These are phyloP conservation scores for Panulirus ornatus DNA, from an alignment of 1,140 invertebrate species.

Conservation along the genomic window DNA sequence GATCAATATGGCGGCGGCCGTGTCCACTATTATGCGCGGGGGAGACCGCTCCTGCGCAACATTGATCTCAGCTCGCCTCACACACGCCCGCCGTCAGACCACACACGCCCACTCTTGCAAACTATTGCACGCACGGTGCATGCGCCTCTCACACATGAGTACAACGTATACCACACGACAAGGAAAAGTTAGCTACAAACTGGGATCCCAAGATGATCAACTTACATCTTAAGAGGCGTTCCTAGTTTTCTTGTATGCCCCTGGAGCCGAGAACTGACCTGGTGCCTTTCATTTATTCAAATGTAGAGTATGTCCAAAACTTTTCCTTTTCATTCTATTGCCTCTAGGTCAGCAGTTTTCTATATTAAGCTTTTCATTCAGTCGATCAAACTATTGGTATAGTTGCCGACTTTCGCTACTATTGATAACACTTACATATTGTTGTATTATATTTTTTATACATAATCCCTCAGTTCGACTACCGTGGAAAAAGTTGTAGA, in stretches of 20 bases:
- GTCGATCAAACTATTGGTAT: no score
- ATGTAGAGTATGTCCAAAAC: conserved; percentile 15
- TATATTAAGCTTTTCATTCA: no score
- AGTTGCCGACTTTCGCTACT: no score
- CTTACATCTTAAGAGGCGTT: background rate
- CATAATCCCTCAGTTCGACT: no score
- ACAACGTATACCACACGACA: background rate
- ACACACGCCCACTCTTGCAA: conserved; percentile 51
- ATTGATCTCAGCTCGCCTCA: conserved; percentile 57
- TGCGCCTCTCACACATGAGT: background rate
- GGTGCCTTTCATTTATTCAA: background rate
- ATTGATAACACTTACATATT: no score
- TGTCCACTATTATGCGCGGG: conserved; percentile 66
- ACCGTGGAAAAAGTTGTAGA: no score
- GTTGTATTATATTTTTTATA: no score
- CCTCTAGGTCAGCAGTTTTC: no score
- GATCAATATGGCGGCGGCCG: conserved; percentile 70
- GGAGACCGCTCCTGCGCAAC: conserved; percentile 62
- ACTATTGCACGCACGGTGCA: background rate
- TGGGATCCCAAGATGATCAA: no score
- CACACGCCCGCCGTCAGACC: conserved; percentile 38
- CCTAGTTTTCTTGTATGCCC: background rate
- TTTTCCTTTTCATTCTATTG: no score
- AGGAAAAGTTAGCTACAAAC: background rate
- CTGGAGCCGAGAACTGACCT: background rate